Base-by-base conservation (phyloP, 2,888 invertebrate genomes). In the Anaspis maculata region DNA sequence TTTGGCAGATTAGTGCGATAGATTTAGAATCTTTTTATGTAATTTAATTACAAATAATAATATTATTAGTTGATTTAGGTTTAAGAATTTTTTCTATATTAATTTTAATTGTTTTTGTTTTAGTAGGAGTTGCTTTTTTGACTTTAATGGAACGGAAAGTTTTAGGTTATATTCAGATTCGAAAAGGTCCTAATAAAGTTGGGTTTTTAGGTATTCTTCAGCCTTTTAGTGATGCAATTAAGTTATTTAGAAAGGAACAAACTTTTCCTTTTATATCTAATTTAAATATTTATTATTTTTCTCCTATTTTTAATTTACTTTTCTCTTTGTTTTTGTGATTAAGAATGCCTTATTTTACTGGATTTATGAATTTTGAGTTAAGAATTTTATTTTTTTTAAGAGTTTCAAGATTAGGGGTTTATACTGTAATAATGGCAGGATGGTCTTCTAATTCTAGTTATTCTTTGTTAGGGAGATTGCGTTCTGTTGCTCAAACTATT, bases 381-480 rank as follows among this genome's bases (percentile, higher is more conserved):
- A 72, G 74, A 0, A 30, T 77, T 36, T 66, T 82, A 62, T 75
- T 74, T 72, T 73, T 82, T 73, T 69, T 81, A 50, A 71, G 74
- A 67, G 65, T 74, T 64, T 72, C 73, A 9, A 76, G 78, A 11
- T 52, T 80, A 43, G 71, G 76, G 0, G 77, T 81, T 49, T 82
- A 80, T 69, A 68, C 68, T 0, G 57, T 79, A 30, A 73, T 82
- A 60, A 51, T 77, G 47, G 65, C 76, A 5, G 81, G 82, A 0
- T 83, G 77, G 56, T 67, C 79, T 45, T 82, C 79, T 6, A 82
- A 82, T 72, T 82, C 79, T 31, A 76, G 74, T 67, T 83, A 83
- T 76, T 64, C 80, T 23, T 68, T 82, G 57, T 71, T 83, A 54
- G 81, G 82, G 0, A 70, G 75, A 0, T 65, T 82, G 43, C 81